Conservation (phyloP, 2,797 vertebrate species). For the Sebastes nivosus region DNA sequence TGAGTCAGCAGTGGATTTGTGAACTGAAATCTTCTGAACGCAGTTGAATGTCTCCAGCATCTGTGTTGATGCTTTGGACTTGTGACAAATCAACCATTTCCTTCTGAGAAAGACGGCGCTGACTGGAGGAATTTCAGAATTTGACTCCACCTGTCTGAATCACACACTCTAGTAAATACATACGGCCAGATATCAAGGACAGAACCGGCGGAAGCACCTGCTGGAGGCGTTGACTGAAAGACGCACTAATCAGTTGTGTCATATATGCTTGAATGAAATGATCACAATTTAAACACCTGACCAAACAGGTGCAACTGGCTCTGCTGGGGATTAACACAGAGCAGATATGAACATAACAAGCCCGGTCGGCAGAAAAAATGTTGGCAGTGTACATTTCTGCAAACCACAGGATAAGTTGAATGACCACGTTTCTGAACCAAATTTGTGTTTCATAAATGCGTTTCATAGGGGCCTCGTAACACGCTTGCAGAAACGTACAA, state of each 20-base stretch:
- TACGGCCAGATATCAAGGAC: background rate
- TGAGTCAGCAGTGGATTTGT: background rate
- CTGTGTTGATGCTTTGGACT: constrained; percentile 23
- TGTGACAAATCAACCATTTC: constrained; percentile 24
- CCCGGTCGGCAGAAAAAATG: rapidly evolving
- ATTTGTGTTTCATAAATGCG: too few relatives aligned
- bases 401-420: background rate
- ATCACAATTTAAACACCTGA: background rate
- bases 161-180: background rate
- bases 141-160: constrained; percentile 9
- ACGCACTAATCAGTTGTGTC: background rate
- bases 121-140: constrained; percentile 9
- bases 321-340: background rate
- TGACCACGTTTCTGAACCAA: too few relatives aligned
- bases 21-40: background rate
- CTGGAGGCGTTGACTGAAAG: background rate
- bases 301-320: background rate
- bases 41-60: background rate
- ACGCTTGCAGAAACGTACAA: too few relatives aligned
- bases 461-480: too few relatives aligned
- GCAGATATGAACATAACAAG: background rate
- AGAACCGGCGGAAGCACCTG: background rate
- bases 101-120: background rate
- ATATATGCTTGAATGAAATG: background rate
- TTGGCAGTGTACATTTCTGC: background rate